Evolutionary conservation across 2,888 invertebrate genomes (phyloP).

Genomic region (Acrobasis suavella): DNA sequence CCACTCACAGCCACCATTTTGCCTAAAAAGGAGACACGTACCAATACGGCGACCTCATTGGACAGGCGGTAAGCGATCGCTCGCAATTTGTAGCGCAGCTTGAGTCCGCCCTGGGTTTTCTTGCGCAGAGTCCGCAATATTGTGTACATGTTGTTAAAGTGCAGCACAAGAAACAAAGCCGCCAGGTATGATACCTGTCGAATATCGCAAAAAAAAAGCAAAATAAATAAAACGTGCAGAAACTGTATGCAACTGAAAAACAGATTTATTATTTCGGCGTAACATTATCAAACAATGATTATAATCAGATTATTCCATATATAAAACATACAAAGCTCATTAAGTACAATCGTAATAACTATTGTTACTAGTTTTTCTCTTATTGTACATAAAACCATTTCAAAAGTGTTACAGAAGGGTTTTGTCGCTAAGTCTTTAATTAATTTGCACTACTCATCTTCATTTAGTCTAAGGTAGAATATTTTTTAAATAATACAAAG

Average conservation of each 20-base stretch:
- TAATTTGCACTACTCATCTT: background rate
- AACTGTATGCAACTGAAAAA: constrained; percentile 59
- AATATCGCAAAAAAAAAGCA: constrained; percentile 55
- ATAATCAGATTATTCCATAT: constrained; percentile 42
- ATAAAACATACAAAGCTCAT: constrained; percentile 49
- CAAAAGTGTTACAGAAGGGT: background rate
- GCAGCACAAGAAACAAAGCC: constrained; percentile 92
- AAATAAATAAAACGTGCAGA: constrained; percentile 48
- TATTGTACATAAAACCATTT: background rate
- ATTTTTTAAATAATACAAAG: background rate
- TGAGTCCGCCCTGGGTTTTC: constrained; percentile 85
- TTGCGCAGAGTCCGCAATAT: constrained; percentile 93
- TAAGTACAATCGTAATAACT: constrained; percentile 39
- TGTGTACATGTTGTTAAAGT: constrained; percentile 94
- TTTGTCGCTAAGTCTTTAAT: background rate
- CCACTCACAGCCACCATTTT: constrained; percentile 8
- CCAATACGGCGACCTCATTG: constrained; percentile 70
- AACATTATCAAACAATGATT: constrained; percentile 49
- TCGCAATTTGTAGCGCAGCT: constrained; percentile 83
- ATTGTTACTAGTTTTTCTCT: constrained; percentile 13
- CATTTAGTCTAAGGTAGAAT: background rate
- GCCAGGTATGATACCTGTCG: constrained; percentile 90
- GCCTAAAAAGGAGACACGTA: constrained; percentile 48
- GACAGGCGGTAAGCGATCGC: constrained; percentile 77
- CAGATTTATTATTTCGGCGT: constrained; percentile 59